Percentiles rank a stretch among this genome's conserved stretches.
Evolutionary conservation across 2,113 vertebrate species (phyloP).

Genomic region (Ahaetulla prasina): DNA sequence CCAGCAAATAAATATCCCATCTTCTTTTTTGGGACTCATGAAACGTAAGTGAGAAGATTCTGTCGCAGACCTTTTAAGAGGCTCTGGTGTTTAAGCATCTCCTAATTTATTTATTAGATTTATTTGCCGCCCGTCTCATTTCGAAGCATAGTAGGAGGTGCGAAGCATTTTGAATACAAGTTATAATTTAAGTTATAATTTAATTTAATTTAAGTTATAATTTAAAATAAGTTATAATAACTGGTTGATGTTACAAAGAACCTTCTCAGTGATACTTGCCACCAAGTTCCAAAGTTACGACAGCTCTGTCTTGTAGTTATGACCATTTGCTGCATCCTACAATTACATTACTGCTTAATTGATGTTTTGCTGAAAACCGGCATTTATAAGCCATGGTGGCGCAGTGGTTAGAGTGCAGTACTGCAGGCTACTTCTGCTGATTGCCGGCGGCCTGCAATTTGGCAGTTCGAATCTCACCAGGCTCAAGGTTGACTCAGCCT

Average conservation of each 20-base stretch:
- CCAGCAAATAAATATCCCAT: constrained; percentile 98
- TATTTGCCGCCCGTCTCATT: background rate
- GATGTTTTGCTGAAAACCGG: background rate
- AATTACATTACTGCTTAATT: background rate
- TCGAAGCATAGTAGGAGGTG: background rate
- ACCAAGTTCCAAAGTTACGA: background rate
- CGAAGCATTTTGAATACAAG: background rate
- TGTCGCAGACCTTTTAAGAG: background rate
- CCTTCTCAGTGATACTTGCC: background rate
- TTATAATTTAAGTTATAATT: no score
- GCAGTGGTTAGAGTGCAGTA: no score
- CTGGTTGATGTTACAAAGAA: background rate
- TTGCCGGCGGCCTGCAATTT: no score
- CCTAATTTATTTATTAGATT: background rate
- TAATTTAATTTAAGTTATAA: no score
- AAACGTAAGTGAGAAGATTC: constrained; percentile 81
- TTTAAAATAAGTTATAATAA: no score
- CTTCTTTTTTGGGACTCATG: constrained; percentile 98
- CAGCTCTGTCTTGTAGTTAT: background rate
- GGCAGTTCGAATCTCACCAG: no score
- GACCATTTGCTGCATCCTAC: background rate
- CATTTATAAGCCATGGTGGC: no score
- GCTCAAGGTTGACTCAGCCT: background rate
- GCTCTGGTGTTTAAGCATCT: background rate
- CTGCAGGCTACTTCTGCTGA: no score